phyloP scores from a whole-genome alignment of 2,113 vertebrate genomes.

The Trachemys scripta region DNA sequence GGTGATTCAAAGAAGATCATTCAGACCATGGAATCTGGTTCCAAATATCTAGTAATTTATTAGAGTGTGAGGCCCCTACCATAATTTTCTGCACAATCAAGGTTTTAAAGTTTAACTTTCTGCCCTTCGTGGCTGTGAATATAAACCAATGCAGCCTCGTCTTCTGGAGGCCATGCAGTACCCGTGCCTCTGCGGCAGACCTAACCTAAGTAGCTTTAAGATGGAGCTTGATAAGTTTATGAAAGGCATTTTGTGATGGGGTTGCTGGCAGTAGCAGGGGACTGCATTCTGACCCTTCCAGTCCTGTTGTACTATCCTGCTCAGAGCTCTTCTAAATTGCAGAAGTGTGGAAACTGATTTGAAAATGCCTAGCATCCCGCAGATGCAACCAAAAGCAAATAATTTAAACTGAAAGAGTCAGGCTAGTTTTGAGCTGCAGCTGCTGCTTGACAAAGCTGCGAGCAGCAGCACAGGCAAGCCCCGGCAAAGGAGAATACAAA shows the following conservation, averaged over 20 bases:
- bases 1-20: neutral
- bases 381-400: fast-evolving
- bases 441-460: neutral
- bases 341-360: neutral
- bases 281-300: neutral
- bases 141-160: neutral
- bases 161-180: neutral
- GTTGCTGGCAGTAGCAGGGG: neutral
- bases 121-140: neutral
- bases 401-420: neutral
- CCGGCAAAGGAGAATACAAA: neutral
- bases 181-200: neutral
- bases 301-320: fast-evolving
- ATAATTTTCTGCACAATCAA: neutral
- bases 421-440: neutral
- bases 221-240: neutral
- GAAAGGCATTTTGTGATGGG: neutral
- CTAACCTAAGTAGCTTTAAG: neutral
- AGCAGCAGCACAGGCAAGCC: neutral
- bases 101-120: neutral
- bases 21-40: neutral
- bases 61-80: neutral
- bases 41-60: neutral
- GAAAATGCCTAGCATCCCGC: neutral
- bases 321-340: neutral